These are phyloP conservation scores for Hemistola chrysoprasaria DNA, from an alignment of 2,888 invertebrate species.

Conservation along the genomic window DNA sequence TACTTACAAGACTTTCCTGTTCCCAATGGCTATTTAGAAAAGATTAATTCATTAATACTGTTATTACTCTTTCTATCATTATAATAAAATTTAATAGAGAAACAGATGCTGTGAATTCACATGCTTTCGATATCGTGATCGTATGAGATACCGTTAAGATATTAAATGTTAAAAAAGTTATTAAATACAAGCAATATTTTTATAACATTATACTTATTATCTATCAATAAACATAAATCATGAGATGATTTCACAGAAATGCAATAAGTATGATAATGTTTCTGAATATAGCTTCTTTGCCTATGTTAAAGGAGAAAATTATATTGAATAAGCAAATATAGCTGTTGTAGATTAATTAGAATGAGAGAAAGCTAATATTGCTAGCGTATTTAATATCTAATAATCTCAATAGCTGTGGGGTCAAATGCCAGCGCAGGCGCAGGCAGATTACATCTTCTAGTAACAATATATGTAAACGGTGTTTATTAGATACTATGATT, in stretches of 20 bases:
- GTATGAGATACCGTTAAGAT: conserved; percentile 29
- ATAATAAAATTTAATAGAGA: conserved; percentile 41
- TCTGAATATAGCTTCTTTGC: no score
- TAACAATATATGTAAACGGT: conserved; percentile 47
- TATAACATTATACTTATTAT: conserved; percentile 11
- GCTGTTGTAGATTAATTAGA: background rate
- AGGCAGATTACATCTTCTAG: conserved; percentile 56
- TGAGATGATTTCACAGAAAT: conserved; percentile 4
- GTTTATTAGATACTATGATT: conserved; percentile 45
- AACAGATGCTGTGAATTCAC: conserved; percentile 36
- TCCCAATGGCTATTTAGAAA: conserved; percentile 4
- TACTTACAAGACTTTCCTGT: background rate
- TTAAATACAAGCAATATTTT: conserved; percentile 16
- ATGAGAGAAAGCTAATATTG: conserved; percentile 2
- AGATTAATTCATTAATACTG: conserved; percentile 14
- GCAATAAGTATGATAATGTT: background rate
- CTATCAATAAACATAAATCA: conserved; percentile 4
- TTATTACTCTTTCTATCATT: conserved; percentile 30
- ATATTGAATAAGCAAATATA: background rate
- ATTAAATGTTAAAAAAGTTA: conserved; percentile 16
- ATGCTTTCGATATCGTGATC: conserved; percentile 41
- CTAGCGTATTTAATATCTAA: conserved; percentile 37
- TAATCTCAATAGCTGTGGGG: conserved; percentile 44
- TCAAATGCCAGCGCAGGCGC: conserved; percentile 56
- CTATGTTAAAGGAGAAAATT: background rate